Conservation (phyloP, 2,113 vertebrate genomes). For the Notothenia coriiceps region DNA sequence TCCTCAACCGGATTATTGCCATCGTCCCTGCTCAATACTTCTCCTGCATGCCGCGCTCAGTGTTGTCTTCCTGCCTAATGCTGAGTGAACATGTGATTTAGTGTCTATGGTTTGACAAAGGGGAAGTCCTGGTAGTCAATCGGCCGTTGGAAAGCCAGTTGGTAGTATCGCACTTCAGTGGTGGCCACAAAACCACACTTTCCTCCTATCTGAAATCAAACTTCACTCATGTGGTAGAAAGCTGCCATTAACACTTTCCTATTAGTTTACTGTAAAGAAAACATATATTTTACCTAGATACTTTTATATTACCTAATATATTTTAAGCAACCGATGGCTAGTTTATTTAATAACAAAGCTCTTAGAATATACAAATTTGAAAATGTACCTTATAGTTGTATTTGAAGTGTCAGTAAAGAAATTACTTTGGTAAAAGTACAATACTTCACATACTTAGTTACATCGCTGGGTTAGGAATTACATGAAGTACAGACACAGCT, state of each 20-base stretch:
- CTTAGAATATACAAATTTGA: too few relatives aligned
- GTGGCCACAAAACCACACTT: conserved; percentile 16
- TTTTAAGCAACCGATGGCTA: background rate
- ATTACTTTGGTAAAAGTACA: too few relatives aligned
- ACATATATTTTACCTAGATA: background rate
- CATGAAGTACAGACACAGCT: too few relatives aligned
- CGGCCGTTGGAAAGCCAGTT: conserved; percentile 10
- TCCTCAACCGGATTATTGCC: conserved; percentile 40
- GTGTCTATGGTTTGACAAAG: conserved; percentile 31
- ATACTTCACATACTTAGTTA: too few relatives aligned
- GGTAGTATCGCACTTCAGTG: background rate
- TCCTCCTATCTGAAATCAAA: background rate
- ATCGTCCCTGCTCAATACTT: background rate
- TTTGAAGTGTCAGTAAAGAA: too few relatives aligned
- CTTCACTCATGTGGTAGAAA: background rate
- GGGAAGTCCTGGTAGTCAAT: conserved; percentile 51
- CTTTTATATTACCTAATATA: too few relatives aligned
- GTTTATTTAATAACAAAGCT: too few relatives aligned
- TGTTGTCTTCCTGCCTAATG: conserved; percentile 22
- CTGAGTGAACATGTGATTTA: conserved; percentile 37
- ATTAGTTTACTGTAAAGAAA: background rate
- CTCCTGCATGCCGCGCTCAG: background rate
- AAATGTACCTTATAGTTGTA: too few relatives aligned
- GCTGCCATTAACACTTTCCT: background rate
- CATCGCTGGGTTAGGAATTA: too few relatives aligned